Evolutionary conservation across 2,113 vertebrate species (phyloP), one percentile per base, ranked within the genome.

Genomic region (Columbina picui): DNA sequence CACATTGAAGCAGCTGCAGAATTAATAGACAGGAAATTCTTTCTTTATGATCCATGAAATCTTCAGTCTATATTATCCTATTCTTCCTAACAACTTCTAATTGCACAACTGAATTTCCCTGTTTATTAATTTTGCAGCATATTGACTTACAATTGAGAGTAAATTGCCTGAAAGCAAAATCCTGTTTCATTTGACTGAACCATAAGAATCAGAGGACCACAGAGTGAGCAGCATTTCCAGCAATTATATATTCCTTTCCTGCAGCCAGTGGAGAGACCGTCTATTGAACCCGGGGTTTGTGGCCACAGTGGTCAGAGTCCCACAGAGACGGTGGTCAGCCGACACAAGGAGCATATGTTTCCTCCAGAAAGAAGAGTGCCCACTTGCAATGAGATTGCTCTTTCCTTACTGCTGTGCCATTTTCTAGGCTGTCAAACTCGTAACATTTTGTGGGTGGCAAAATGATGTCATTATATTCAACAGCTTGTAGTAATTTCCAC

Each of bases 401-500:
- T 88, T 92, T 94, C 81, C 74, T 80, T 21, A 32, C 57, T 38
- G 17, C 77, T 74, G 59, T 61, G 86, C 94, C 95, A 64, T 97
- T 96, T 94, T 50, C 84, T 71, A 47, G 73, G 67, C 95, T 95
- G 96, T 96, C 95, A 94, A 47, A 83, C 57, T 45, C 12, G 0
- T 91, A 91, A 85, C 43, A 32, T 95, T 92, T 87, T 97, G 97
- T 97, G 97, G 95, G 97, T 97, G 97, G 97, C 94, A 84, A 94
- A 96, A 95, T 98, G 97, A 98, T 79, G 96, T 98, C 89, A 98
- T 96, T 93, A 93, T 86, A 57, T 84, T 93, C 90, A 90, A 91
- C 97, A 96, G 94, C 91, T 96, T 96, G 94, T 75, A 96, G 97
- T 96, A 96, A 97, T 98, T 98, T 98, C 97, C 97, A 96, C 89